Evolutionary conservation across 2,888 invertebrate genomes (phyloP).

Genomic region (Coecobrya sp.): DNA sequence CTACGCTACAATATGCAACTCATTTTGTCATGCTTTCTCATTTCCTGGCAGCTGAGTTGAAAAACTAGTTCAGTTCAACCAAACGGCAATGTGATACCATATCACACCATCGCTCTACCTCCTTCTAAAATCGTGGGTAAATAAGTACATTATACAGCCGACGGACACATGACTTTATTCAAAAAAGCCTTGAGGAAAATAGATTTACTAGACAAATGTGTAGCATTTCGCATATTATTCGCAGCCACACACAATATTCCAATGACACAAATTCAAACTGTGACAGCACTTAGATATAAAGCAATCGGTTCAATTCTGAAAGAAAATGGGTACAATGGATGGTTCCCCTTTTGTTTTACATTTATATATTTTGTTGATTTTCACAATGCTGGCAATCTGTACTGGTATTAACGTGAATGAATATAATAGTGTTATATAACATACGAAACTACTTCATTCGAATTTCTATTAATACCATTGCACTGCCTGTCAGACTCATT

Average conservation of each 20-base stretch:
- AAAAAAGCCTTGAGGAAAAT: too few species aligned
- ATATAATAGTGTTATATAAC: not conserved
- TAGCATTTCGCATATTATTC: not conserved
- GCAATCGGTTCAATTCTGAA: not conserved
- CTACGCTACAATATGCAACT: constrained; percentile 5
- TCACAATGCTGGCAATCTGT: not conserved
- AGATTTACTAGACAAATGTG: too few species aligned
- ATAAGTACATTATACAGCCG: too few species aligned
- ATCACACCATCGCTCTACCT: not conserved
- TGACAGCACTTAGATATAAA: not conserved
- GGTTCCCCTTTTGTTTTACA: not conserved
- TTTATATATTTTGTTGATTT: not conserved
- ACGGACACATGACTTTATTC: too few species aligned
- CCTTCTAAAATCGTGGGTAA: not conserved
- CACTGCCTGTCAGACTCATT: constrained; percentile 26
- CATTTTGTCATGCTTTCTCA: constrained; percentile 23
- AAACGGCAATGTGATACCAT: constrained; percentile 21
- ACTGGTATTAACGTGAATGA: too few species aligned
- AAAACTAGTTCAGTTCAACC: constrained; percentile 16
- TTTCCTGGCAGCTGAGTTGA: constrained; percentile 29
- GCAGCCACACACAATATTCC: not conserved
- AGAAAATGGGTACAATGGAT: not conserved
- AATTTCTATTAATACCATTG: constrained; percentile 34
- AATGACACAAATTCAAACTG: not conserved
- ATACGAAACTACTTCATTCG: not conserved